Evolutionary conservation across 2,888 invertebrate genomes (phyloP).

Genomic region (Hetaerina titia): DNA sequence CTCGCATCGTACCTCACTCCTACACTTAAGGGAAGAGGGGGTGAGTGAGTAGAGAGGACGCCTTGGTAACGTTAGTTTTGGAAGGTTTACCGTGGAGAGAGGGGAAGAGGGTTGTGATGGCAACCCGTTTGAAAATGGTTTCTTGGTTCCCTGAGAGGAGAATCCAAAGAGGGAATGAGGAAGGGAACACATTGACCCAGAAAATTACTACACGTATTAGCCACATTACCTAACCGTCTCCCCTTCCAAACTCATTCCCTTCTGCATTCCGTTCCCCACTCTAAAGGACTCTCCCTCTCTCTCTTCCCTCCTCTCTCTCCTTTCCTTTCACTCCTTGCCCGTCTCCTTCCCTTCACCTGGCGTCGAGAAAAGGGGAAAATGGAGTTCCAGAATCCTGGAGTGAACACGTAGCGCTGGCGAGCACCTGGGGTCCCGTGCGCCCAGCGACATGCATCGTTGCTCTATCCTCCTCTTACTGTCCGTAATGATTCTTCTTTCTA

Average conservation of each 20-base stretch:
- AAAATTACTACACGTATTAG: constrained; percentile 30
- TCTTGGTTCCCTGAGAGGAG: constrained; percentile 7
- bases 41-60: neutral
- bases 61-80: neutral
- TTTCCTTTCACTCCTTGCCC: neutral
- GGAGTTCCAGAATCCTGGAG: too few relatives aligned
- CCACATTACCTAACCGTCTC: neutral
- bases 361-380: too few relatives aligned
- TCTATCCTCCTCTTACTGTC: too few relatives aligned
- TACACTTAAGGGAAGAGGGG: neutral
- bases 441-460: too few relatives aligned
- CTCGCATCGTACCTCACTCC: too few relatives aligned
- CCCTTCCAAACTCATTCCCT: neutral
- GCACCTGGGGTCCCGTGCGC: too few relatives aligned
- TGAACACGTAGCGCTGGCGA: too few relatives aligned
- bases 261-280: neutral
- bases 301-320: neutral
- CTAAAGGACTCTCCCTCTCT: neutral
- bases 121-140: constrained; percentile 15
- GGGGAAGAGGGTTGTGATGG: neutral
- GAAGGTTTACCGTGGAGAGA: neutral
- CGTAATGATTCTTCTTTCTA: too few relatives aligned
- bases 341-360: neutral
- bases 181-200: constrained; percentile 29
- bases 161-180: neutral